These are phyloP conservation scores for human (Homo sapiens) DNA, from an alignment of 2,113 vertebrate genomes.

Conservation along the genomic window GRCh38 chrX:116212001-116212500, in stretches of 20 bases:
- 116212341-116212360: background rate
- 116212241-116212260: background rate
- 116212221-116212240: background rate
- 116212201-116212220: background rate
- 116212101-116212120: too few relatives aligned
- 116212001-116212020: background rate
- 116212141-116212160: too few relatives aligned
- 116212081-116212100: background rate
- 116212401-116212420: too few relatives aligned
- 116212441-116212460: too few relatives aligned
- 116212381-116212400: too few relatives aligned
- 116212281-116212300: background rate
- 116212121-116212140: too few relatives aligned
- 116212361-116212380: background rate
- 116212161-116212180: background rate
- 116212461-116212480: too few relatives aligned
- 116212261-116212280: background rate
- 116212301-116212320: background rate
- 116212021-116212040: background rate
- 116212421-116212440: too few relatives aligned
- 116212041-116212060: background rate
- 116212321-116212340: background rate
- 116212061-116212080: background rate
- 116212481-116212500: too few relatives aligned
- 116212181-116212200: background rate